Base-by-base conservation (phyloP, 2,888 invertebrate species). In the Eurytoma adleriae region DNA sequence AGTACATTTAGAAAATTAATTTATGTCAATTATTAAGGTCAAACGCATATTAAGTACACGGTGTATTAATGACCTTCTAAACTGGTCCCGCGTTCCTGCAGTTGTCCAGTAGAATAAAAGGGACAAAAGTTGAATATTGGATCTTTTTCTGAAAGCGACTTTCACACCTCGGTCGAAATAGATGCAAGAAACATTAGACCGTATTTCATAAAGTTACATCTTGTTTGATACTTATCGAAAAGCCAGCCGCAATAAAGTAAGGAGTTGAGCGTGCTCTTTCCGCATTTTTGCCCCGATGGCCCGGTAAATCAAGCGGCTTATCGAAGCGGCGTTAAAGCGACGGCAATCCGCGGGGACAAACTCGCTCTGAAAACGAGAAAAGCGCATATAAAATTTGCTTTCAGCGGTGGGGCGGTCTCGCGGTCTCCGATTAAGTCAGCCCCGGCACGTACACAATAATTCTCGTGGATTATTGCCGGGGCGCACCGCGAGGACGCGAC, bases 381-480 rank as follows among this genome's bases (percentile, higher is more conserved):
- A 3, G 12, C 13, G 7, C 10, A 16, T 59, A n/a, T 50, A 50
- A 70, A 56, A 40, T 68, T 67, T 4, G n/a, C 50, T 59, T 56
- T 66, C 57, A 57, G 69, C 30, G 18, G 20, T 10, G 30, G 40
- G 18, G 40, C 30, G 13, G 20, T 4, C 30, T 30, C n/a, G 20
- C 24, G 27, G 5, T 16, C 13, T 27, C 18, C 52, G 69, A 69
- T 77, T 70, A 67, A 67, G 20, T 59, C 18, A 54, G 62, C 62
- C 0, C 30, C n/a, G 30, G 16, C 18, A 40, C 62, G 62, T 73
- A 54, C 64, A 69, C 70, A 66, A 75, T 79, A 74, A 75, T 75
- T 74, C 66, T 20, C 70, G 54, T 50, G 79, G 64, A 74, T 79
- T 79, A 79, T 66, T 79, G 40, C 59, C 72, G 79, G 82, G 80